phyloP scores from a whole-genome alignment of 2,888 invertebrate species.

The Oxystoma pomonae region DNA sequence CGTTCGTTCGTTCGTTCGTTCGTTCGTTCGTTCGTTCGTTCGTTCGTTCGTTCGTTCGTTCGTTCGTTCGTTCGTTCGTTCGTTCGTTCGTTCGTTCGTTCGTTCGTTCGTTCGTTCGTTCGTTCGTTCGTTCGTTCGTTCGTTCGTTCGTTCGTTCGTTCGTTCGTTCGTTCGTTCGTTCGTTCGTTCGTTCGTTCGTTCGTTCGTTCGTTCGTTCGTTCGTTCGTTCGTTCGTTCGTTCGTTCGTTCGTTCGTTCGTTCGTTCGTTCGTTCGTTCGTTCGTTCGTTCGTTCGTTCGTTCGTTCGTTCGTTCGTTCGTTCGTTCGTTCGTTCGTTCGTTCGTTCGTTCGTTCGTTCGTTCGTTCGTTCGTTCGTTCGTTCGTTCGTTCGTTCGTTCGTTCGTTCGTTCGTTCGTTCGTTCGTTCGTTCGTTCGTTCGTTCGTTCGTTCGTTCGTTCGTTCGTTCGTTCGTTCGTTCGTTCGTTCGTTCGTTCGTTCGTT shows the following conservation, averaged over 20 bases:
- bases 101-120: background rate
- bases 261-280: background rate
- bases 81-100: background rate
- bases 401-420: background rate
- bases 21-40: background rate
- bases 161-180: background rate
- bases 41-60: background rate
- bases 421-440: background rate
- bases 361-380: background rate
- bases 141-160: slow-evolving; percentile 1
- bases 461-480: background rate
- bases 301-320: background rate
- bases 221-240: background rate
- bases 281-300: background rate
- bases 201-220: background rate
- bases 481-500: background rate
- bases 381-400: background rate
- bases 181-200: background rate
- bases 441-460: background rate
- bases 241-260: background rate
- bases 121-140: slow-evolving; percentile 1
- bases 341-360: background rate
- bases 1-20: background rate
- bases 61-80: background rate
- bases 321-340: background rate